Percentiles rank a stretch among this genome's conserved stretches.
Conservation (phyloP, 2,888 invertebrate genomes). For the Dryomyza anilis region DNA sequence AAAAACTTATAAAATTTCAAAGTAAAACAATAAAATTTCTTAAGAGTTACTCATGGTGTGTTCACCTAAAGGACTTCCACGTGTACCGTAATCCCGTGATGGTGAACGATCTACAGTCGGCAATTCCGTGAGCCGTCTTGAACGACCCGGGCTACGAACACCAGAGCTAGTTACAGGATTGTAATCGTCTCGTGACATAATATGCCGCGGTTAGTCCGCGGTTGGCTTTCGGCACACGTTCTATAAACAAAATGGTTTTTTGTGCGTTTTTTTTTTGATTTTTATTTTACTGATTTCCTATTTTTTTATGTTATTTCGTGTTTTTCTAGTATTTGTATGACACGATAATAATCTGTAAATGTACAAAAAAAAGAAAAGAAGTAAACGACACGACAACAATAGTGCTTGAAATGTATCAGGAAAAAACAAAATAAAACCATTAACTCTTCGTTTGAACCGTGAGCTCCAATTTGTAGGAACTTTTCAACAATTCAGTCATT, state of each 20-base stretch:
- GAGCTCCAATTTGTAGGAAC: too few relatives aligned
- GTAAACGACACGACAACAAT: conserved; percentile 24
- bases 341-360: conserved; percentile 35
- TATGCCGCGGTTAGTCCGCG: conserved; percentile 62
- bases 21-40: too few relatives aligned
- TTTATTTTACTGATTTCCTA: conserved; percentile 22
- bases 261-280: conserved; percentile 10
- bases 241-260: too few relatives aligned
- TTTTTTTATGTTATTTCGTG: conserved; percentile 15
- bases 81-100: conserved; percentile 76
- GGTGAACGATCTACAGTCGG: conserved; percentile 91
- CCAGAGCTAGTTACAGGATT: conserved; percentile 70
- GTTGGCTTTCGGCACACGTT: conserved; percentile 39
- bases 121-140: conserved; percentile 72
- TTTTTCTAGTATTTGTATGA: conserved; percentile 8
- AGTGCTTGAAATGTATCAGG: not conserved
- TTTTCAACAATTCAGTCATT: too few relatives aligned
- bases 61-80: conserved; percentile 66
- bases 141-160: conserved; percentile 66
- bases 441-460: too few relatives aligned
- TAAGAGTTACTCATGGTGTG: too few relatives aligned
- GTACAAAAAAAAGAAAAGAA: conserved; percentile 32
- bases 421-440: not conserved
- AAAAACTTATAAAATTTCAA: too few relatives aligned
- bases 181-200: conserved; percentile 64